Conservation (phyloP, 1,140 invertebrate species). For the Eueides isabella region DNA sequence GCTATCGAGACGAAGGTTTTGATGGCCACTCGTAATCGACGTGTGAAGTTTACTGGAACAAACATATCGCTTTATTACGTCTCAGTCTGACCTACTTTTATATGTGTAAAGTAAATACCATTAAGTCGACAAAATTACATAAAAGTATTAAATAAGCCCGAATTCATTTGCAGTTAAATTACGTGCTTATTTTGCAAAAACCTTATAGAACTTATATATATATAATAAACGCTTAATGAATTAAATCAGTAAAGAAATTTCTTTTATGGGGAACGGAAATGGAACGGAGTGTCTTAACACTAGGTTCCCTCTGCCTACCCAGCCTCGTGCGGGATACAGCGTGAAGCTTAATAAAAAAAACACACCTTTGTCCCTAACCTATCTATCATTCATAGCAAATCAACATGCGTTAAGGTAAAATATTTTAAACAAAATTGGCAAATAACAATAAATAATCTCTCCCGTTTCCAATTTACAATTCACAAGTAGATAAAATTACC, state of each 20-base stretch:
- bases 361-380: too few species aligned
- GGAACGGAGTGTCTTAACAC: too few species aligned
- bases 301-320: too few species aligned
- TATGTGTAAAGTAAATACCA: neutral
- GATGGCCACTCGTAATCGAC: slow-evolving; percentile 26
- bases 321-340: too few species aligned
- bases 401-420: too few species aligned
- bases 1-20: slow-evolving; percentile 38
- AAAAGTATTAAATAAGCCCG: neutral
- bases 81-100: neutral
- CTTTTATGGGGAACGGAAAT: too few species aligned
- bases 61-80: slow-evolving; percentile 26
- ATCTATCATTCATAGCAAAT: neutral
- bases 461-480: too few species aligned
- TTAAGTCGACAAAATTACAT: neutral
- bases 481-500: too few species aligned
- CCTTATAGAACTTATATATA: neutral
- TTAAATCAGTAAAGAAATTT: too few species aligned
- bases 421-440: too few species aligned
- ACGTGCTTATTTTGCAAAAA: neutral
- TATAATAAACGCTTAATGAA: too few species aligned
- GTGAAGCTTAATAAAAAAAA: too few species aligned
- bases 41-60: slow-evolving; percentile 31
- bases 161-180: neutral
- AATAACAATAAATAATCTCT: neutral